phyloP scores from a whole-genome alignment of 2,113 vertebrate genomes.

The Cynocephalus volans region DNA sequence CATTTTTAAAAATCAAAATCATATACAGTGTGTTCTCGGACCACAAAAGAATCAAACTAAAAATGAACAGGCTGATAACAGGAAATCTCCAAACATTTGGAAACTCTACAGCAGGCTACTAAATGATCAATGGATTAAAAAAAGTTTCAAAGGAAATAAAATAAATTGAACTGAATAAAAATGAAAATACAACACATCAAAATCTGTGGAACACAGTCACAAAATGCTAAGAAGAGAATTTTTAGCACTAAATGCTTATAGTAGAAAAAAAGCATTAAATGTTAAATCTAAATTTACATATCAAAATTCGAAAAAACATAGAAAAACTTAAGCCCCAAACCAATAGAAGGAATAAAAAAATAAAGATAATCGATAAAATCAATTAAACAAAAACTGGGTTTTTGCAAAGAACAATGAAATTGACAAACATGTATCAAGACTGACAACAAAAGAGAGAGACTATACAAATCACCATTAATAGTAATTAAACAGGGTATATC shows the following conservation, averaged over 20 bases:
- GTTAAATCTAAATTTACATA: neutral
- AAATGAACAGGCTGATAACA: neutral
- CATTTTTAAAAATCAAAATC: neutral
- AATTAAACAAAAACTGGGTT: too few relatives aligned
- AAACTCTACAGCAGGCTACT: neutral
- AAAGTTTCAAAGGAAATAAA: neutral
- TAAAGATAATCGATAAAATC: too few relatives aligned
- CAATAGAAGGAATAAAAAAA: too few relatives aligned
- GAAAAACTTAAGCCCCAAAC: too few relatives aligned
- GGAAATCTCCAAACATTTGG: neutral
- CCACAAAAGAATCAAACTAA: neutral
- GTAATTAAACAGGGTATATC: too few relatives aligned
- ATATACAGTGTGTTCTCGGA: neutral
- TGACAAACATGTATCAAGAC: too few relatives aligned
- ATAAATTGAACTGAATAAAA: neutral
- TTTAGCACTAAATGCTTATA: neutral
- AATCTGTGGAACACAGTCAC: neutral
- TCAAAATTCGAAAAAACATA: too few relatives aligned
- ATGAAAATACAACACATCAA: neutral
- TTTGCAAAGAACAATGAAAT: too few relatives aligned
- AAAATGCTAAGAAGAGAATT: neutral
- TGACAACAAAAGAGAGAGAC: too few relatives aligned
- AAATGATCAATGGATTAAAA: neutral
- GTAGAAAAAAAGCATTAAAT: neutral
- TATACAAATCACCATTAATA: too few relatives aligned